Base-by-base conservation (phyloP, 2,888 invertebrate species). In the Mamestra brassicae region DNA sequence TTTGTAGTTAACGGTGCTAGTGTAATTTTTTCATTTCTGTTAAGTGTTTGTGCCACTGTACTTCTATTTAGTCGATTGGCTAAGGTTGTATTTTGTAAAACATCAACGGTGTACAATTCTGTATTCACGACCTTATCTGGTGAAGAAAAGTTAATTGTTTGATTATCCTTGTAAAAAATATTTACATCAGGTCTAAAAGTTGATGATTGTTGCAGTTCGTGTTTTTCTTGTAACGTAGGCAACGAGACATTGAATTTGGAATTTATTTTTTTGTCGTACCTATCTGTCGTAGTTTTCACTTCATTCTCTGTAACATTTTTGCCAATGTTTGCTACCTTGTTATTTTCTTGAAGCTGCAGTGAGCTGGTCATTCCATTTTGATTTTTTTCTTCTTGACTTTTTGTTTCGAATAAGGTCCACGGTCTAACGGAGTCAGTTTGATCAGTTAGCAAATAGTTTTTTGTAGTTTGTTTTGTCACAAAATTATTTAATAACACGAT, bases 381-480 rank as follows among this genome's bases (percentile, higher is more conserved):
- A 65, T 15, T 13, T 52, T 58, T 47, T 17, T 68, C 15, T 50
- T 65, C 13, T 54, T 62, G 4, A 17, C 0, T 7, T 13, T 58
- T 57, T 26, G n/a, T 4, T 62, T 42, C 13, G 3, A 47, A 34
- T 57, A 10, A 2, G 6, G 58, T 34, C 66, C 45, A 47, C 3
- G 47, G 10, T 6, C 34, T 55, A 7, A 62, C 26, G 1, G 38
- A 55, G 4, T 62, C 47, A 55, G 8, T 15, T 54, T 45, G 26
- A 55, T 60, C 0, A 5, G 52, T 34, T 57, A 78, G 55, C 0
- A 63, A 15, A 67, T 69, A 52, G 34, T 62, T 69, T 54, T 78
- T 75, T 58, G 83, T 86, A 42, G 80, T 77, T 83, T 87, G 88
- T 65, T 86, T 89, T 3, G 80, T 82, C 7, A 86, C 77, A 66